Evolutionary conservation across 2,113 vertebrate species (phyloP).

Genomic region (Jaculus jaculus): DNA sequence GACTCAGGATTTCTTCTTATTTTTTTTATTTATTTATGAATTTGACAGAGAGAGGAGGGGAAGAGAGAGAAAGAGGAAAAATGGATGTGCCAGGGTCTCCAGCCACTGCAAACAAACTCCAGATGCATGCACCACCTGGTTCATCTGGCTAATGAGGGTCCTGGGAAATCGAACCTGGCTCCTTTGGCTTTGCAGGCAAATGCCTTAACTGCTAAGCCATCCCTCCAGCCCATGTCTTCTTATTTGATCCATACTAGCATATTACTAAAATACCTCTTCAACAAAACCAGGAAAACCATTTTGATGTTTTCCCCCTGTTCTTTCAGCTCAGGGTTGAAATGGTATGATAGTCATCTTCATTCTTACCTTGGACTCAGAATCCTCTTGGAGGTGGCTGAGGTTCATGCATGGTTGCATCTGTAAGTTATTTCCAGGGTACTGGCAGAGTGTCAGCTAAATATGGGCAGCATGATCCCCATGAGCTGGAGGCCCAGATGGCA

Average conservation of each 20-base stretch:
- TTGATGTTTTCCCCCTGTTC: background rate
- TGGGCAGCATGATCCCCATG: background rate
- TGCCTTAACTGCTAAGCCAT: too few species aligned
- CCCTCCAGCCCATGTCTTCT: too few species aligned
- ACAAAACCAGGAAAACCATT: background rate
- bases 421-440: background rate
- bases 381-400: background rate
- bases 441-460: background rate
- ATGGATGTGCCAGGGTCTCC: too few species aligned
- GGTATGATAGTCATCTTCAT: background rate
- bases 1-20: too few species aligned
- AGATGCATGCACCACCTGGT: too few species aligned
- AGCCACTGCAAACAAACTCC: too few species aligned
- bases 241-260: background rate
- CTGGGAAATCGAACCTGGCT: too few species aligned
- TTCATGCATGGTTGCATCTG: background rate
- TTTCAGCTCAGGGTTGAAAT: constrained; percentile 22
- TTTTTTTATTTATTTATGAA: too few species aligned
- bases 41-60: too few species aligned
- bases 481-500: background rate
- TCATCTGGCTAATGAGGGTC: too few species aligned
- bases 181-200: too few species aligned
- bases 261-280: background rate
- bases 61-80: too few species aligned
- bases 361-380: background rate